phyloP scores from a whole-genome alignment of 2,888 invertebrate genomes.

The Phengaris alcon region DNA sequence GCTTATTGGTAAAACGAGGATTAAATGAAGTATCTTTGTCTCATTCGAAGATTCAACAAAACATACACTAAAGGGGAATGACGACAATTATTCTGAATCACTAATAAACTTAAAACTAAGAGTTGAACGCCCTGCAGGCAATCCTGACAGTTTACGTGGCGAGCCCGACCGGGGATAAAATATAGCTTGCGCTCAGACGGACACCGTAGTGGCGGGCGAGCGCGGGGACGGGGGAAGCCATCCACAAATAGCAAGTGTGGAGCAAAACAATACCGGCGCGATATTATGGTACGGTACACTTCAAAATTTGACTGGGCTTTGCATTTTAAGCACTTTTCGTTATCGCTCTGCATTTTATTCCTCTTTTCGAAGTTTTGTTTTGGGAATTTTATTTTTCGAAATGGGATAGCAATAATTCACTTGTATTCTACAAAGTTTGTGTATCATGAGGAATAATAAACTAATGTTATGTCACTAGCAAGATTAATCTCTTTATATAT shows the following conservation, averaged over 20 bases:
- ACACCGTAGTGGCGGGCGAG: slow-evolving; percentile 58
- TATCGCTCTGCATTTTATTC: slow-evolving; percentile 27
- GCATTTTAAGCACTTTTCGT: slow-evolving; percentile 33
- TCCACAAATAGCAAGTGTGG: slow-evolving; percentile 74
- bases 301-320: slow-evolving; percentile 40
- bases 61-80: not conserved
- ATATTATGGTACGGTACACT: slow-evolving; percentile 66
- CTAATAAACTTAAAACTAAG: slow-evolving; percentile 38
- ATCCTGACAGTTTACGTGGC: slow-evolving; percentile 76
- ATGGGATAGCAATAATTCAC: too few species aligned
- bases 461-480: not conserved
- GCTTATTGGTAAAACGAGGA: not conserved
- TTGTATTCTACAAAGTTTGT: not conserved
- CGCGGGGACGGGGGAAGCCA: slow-evolving; percentile 43
- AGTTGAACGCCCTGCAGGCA: slow-evolving; percentile 73
- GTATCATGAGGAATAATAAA: not conserved
- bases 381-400: not conserved
- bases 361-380: slow-evolving; percentile 23
- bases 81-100: slow-evolving; percentile 15
- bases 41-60: not conserved
- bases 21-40: not conserved
- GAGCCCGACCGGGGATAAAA: slow-evolving; percentile 74
- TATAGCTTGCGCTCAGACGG: slow-evolving; percentile 75
- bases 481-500: not conserved
- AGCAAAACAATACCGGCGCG: slow-evolving; percentile 76